Evolutionary conservation across 2,797 vertebrate genomes (phyloP), one percentile per base, ranked within the genome.

Genomic region (Kryptolebias ocellatus): DNA sequence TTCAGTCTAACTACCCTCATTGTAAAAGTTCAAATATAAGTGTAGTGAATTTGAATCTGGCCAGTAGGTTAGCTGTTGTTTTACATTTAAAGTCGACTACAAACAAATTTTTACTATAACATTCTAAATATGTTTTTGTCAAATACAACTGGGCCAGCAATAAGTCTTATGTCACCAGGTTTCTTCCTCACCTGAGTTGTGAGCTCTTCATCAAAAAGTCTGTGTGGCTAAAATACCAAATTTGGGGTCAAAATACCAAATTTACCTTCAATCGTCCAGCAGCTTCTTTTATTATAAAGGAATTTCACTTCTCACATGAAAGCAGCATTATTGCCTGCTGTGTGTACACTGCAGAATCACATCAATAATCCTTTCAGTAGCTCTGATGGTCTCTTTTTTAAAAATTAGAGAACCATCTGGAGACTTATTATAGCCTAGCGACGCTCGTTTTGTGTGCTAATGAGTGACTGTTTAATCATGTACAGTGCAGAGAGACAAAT

Each of bases 331-430:
- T 74, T 60, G 74, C 50, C 57, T 18, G 27, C 39, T 7, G 51
- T 28, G 46, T 73, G 53, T 64, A 61, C 46, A 64, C 67, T 50
- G 31, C 27, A 51, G 57, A 49, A 51, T 60, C 56, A 59, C 60
- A 77, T 51, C 53, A 60, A 52, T 64, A 57, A 71, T 75, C 60
- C 31, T 75, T 39, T 44, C 39, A 64, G 57, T 17, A 47, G 15
- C n/a, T 73, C 42, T 72, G 63, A 78, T 79, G 76, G 61, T 62
- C 62, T 68, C 34, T 45, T 74, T 63, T 55, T 69, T 70, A 47
- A 76, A 53, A 81, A 83, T 86, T 75, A 71, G 78, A 59, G 67
- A 74, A 53, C 80, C 78, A 89, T 83, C 76, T 84, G 78, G 67
- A 71, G 53, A 58, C 42, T 64, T 77, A 64, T 70, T 56, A 75